Evolutionary conservation across 2,113 vertebrate genomes (phyloP).

Genomic region (Carettochelys insculpta): DNA sequence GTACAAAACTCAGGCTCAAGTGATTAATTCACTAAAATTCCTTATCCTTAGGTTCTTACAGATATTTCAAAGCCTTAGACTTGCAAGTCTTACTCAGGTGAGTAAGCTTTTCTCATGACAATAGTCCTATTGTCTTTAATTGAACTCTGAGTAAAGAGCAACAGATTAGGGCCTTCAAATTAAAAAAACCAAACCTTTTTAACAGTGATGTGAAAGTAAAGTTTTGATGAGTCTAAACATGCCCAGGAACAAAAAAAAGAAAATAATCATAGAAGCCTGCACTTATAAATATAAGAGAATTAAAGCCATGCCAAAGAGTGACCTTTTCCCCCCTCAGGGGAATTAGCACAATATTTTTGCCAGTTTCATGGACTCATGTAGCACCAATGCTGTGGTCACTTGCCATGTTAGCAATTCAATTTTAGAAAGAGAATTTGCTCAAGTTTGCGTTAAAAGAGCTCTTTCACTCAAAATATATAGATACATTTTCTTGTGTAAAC

Average conservation of each 20-base stretch:
- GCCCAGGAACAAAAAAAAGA: neutral
- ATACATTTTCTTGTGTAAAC: neutral
- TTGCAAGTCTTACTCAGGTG: too few species aligned
- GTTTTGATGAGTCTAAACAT: neutral
- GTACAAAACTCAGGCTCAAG: too few species aligned
- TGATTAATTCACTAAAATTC: too few species aligned
- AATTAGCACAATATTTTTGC: neutral
- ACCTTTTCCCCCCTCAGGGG: neutral
- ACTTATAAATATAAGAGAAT: neutral
- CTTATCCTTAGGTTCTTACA: too few species aligned
- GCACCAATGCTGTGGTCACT: neutral
- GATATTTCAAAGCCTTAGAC: too few species aligned
- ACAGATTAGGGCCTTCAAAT: neutral
- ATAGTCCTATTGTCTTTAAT: neutral
- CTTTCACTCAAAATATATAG: slow-evolving; percentile 11
- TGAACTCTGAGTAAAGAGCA: neutral
- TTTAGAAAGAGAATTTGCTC: neutral
- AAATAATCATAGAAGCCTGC: neutral
- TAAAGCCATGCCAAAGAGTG: neutral
- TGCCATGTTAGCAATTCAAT: neutral
- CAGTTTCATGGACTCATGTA: neutral
- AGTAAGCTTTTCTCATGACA: neutral
- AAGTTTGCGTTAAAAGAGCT: neutral
- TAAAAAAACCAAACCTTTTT: slow-evolving; percentile 14
- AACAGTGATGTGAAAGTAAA: neutral